Conservation (phyloP, 1,140 invertebrate genomes). For the Dinoponera quadriceps region DNA sequence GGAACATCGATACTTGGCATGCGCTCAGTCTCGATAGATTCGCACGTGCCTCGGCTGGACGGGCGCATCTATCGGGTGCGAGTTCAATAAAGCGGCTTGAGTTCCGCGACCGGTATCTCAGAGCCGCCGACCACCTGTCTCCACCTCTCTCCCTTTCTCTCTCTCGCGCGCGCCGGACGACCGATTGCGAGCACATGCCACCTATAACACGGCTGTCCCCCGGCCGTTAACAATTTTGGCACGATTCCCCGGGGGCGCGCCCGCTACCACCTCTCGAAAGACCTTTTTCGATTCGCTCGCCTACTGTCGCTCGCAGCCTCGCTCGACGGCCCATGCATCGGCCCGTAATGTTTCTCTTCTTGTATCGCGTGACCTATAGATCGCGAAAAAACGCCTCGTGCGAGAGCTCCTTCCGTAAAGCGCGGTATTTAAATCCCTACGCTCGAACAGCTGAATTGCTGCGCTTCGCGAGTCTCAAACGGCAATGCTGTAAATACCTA, state of each 20-base stretch:
- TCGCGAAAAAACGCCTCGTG: background rate
- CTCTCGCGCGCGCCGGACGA: conserved; percentile 43
- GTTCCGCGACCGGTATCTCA: conserved; percentile 69
- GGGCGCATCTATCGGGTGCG: conserved; percentile 49
- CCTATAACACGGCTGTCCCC: conserved; percentile 71
- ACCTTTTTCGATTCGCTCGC: conserved; percentile 59
- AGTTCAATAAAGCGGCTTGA: conserved; percentile 65
- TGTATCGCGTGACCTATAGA: conserved; percentile 23
- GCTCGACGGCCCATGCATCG: conserved; percentile 5
- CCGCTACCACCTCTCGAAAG: conserved; percentile 36
- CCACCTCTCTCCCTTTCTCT: conserved; percentile 43
- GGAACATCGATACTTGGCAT: conserved; percentile 35
- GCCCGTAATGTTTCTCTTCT: conserved; percentile 19
- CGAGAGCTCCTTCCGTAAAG: background rate
- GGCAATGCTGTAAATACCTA: background rate
- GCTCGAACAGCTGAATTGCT: background rate
- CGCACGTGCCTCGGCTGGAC: conserved; percentile 54
- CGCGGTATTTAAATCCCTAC: background rate
- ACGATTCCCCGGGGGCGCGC: conserved; percentile 63
- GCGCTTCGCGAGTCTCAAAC: background rate
- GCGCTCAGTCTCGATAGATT: conserved; percentile 42
- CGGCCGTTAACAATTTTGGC: conserved; percentile 75
- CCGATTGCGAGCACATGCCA: conserved; percentile 73
- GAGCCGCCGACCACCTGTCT: conserved; percentile 69
- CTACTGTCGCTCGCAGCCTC: conserved; percentile 54